Base-by-base conservation (phyloP, 2,888 invertebrate species). In the Nemotelus pantherinus region DNA sequence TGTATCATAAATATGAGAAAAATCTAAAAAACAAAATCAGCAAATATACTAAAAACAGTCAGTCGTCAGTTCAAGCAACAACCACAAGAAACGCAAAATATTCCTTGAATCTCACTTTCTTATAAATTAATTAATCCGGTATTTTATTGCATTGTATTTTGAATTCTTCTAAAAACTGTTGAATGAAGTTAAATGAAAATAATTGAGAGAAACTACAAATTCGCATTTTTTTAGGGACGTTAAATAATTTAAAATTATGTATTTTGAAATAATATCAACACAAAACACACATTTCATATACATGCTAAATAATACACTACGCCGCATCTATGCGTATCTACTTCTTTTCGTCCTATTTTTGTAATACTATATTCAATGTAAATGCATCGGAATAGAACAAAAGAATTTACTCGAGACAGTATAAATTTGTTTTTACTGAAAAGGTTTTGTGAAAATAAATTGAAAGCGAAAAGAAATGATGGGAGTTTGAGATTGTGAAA, bases 321-420 rank as follows among this genome's bases (percentile, higher is more conserved):
- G 25, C 25, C 25, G 25, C 25, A 25, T 25, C 25, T 25, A 25
- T 41, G 25, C 7, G 60, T 10, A 58, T 41, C 60, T 63, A 74
- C 60, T 74, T 74, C 60, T 63, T 74, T 74, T 74, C 63, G 74
- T 74, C 74, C 74, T 74, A 74, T 74, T 74, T 74, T 74, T 74
- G 60, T 74, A 74, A 74, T 74, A 74, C 10, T 55, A 41, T 60
- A 60, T 25, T 25, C 25, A 39, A 60, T 60, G 57, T 60, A 43
- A 41, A 60, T 70, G 70, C 47, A 70, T 70, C 55, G 53, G 43
- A 70, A 70, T 70, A 55, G 50, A 67, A 67, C 39, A n/a, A 50
- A 9, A 67, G 25, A 25, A 25, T 25, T 25, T 25, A 25, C 25
- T 25, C 25, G 25, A 25, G 25, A 25, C 25, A 25, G 25, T 25